These are phyloP conservation scores for Camarhynchus parvulus DNA, from an alignment of 2,113 vertebrate genomes.

Conservation along the genomic window DNA sequence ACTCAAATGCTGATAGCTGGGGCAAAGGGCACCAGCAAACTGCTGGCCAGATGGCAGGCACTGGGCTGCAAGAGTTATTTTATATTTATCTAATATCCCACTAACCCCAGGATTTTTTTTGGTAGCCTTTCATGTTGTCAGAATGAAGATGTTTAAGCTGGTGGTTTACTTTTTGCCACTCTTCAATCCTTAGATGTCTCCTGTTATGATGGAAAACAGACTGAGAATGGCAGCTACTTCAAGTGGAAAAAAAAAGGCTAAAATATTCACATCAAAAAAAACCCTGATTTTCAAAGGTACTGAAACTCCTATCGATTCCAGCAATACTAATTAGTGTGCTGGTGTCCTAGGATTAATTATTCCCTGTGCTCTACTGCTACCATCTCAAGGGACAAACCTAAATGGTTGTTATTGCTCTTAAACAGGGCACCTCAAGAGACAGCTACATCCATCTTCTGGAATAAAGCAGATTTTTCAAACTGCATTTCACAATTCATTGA, in stretches of 20 bases:
- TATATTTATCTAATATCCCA: background rate
- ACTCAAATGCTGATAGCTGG: background rate
- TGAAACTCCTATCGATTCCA: background rate
- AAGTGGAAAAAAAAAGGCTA: background rate
- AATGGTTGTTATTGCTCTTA: background rate
- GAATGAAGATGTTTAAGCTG: background rate
- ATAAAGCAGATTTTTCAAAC: background rate
- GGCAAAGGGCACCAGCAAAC: conserved; percentile 11
- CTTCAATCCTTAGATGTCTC: background rate
- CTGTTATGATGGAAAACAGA: background rate
- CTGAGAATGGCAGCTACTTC: background rate
- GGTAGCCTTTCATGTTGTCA: background rate
- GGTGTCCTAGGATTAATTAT: background rate
- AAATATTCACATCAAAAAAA: background rate
- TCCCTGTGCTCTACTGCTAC: background rate
- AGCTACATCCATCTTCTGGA: background rate
- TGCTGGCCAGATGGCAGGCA: conserved; percentile 23
- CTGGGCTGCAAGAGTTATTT: background rate
- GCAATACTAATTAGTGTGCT: background rate
- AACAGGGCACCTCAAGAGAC: background rate
- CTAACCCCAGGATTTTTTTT: background rate
- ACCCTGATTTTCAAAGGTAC: background rate
- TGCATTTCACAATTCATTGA: background rate
- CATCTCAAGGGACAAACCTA: background rate
- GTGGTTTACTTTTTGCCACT: background rate